Evolutionary conservation across 1,140 invertebrate species (phyloP).

Genomic region (Euschistus heros): DNA sequence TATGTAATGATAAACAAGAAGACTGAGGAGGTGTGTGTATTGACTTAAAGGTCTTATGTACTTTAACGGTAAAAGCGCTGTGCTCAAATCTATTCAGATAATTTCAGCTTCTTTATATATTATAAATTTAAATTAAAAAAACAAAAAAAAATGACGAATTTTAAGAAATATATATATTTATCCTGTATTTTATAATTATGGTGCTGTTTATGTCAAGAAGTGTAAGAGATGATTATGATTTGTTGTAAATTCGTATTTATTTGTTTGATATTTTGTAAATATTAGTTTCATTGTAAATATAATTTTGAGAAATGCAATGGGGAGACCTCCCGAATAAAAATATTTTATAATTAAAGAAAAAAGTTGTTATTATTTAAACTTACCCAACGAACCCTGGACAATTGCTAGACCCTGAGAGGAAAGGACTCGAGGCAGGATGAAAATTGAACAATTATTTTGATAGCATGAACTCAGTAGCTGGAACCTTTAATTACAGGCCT

Average conservation of each 20-base stretch:
- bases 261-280: conserved; percentile 14
- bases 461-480: conserved; percentile 8
- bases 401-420: background rate
- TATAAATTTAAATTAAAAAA: background rate
- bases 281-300: conserved; percentile 16
- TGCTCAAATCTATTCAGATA: conserved; percentile 22
- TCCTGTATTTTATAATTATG: conserved; percentile 17
- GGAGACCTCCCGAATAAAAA: conserved; percentile 1
- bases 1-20: background rate
- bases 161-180: background rate
- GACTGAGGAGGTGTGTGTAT: conserved; percentile 7
- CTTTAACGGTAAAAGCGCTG: conserved; percentile 19
- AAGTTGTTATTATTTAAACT: no score
- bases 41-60: conserved; percentile 10
- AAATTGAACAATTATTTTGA: conserved; percentile 6
- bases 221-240: background rate
- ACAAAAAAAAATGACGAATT: background rate
- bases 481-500: background rate
- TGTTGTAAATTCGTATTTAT: conserved; percentile 19
- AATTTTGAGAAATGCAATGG: conserved; percentile 8
- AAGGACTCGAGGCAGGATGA: background rate
- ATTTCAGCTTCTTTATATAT: conserved; percentile 17
- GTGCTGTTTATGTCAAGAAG: conserved; percentile 11
- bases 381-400: no score
- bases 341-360: conserved; percentile 12